Base-by-base conservation (phyloP, 1,140 invertebrate genomes). In the Trichogramma pretiosum region DNA sequence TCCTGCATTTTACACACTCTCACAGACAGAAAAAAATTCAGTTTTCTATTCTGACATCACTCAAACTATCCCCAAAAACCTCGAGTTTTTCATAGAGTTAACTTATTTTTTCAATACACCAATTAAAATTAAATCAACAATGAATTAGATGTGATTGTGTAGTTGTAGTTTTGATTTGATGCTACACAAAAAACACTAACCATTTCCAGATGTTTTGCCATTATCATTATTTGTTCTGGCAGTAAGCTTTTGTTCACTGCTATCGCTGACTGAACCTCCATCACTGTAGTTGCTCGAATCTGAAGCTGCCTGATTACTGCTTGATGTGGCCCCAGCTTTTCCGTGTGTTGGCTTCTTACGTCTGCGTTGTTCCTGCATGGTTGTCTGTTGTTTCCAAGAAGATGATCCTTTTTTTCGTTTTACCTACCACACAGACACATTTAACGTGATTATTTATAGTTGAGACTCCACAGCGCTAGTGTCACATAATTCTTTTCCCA, bases 341-440 rank as follows among this genome's bases (percentile, higher is more conserved):
- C 55, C 53, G 48, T 66, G 63, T 52, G 70, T 72, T 14, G 70
- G 67, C 42, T 72, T 68, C 46, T 68, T 70, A 16, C 65, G 63
- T 35, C 64, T 57, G 46, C 69, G 64, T 53, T 72, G 68, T 49
- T 67, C 64, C 38, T 62, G 46, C 11, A 55, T 60, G 50, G 62
- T 56, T 40, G 57, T 56, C 54, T 71, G 70, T 54, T 70, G 67
- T 53, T 65, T 67, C 50, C 70, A 59, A 48, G 63, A 58, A 10
- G 65, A 65, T 52, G 65, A 66, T 53, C 68, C 70, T 54, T 71
- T 72, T 63, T 71, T 72, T 68, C 70, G 64, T 59, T 71, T 72
- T 63, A 70, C 68, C 70, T 72, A 68, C 64, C 50, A 52, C 50
- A 52, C 43, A 52, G 50, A 52, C 23, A 51, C 45, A 41, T 42